phyloP scores from a whole-genome alignment of 1,140 invertebrate genomes.

The Aphelinus certus region DNA sequence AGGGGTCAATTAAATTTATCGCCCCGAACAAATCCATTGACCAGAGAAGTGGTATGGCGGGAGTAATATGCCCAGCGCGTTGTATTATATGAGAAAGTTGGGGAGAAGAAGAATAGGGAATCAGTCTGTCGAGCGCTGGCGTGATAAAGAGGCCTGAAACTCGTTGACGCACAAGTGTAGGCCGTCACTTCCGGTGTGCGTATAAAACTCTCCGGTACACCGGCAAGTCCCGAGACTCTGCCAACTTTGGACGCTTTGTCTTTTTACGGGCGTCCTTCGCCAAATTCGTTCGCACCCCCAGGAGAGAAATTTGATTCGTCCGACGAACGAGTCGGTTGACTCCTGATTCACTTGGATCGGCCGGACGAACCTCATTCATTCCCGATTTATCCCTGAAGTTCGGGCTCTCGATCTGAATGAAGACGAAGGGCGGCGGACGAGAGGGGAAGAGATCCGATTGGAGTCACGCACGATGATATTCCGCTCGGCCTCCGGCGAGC shows the following conservation, averaged over 20 bases:
- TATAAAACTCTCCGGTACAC: too few species aligned
- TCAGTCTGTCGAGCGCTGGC: neutral
- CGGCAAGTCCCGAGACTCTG: too few species aligned
- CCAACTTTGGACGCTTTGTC: too few species aligned
- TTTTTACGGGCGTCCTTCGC: too few species aligned
- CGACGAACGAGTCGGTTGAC: neutral
- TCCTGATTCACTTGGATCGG: constrained; percentile 8
- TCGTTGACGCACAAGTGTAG: constrained; percentile 12
- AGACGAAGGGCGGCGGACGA: neutral
- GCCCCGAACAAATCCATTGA: neutral
- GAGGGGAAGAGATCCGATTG: neutral
- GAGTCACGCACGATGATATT: constrained; percentile 23
- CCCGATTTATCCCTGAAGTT: too few species aligned
- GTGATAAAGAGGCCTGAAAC: constrained; percentile 10
- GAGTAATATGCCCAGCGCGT: neutral
- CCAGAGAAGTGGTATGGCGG: neutral
- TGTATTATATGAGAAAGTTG: constrained; percentile 16
- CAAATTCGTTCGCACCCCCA: too few species aligned
- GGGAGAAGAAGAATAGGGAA: neutral
- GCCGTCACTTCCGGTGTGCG: neutral
- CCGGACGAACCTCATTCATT: neutral
- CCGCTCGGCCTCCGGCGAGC: too few species aligned
- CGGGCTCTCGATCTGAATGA: too few species aligned
- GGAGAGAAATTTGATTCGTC: too few species aligned
- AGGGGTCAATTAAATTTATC: constrained; percentile 1